phyloP scores from a whole-genome alignment of 1,140 invertebrate genomes.

The Papilio glaucus region DNA sequence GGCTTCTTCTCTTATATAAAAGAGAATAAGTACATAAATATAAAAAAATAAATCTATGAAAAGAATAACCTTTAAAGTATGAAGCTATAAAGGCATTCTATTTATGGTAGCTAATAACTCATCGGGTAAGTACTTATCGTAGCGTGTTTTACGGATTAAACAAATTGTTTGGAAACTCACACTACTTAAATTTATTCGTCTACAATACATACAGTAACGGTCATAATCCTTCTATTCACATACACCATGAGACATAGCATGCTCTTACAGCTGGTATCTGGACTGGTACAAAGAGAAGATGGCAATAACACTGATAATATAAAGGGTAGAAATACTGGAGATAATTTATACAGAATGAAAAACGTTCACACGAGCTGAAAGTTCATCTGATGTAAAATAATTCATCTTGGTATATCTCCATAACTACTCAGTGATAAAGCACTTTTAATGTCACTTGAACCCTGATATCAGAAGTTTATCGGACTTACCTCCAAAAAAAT shows the following conservation, averaged over 20 bases:
- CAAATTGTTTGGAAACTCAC: slow-evolving; percentile 36
- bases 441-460: no score
- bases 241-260: neutral
- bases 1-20: neutral
- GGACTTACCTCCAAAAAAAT: no score
- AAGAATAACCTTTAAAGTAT: slow-evolving; percentile 25
- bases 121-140: slow-evolving; percentile 33
- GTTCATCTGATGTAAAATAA: no score
- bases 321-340: no score
- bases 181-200: slow-evolving; percentile 10
- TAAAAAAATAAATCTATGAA: slow-evolving; percentile 7
- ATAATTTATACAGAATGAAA: no score
- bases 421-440: no score
- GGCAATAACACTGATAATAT: no score
- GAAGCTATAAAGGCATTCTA: slow-evolving; percentile 20
- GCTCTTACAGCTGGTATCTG: neutral
- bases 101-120: slow-evolving; percentile 31
- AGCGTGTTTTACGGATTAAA: slow-evolving; percentile 33
- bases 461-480: no score
- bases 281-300: no score
- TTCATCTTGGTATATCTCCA: no score
- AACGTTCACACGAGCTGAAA: no score
- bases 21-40: neutral
- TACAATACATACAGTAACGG: neutral
- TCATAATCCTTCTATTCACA: neutral